These are phyloP conservation scores for Recurvirostra avosetta DNA, from an alignment of 2,113 vertebrate genomes.

Conservation along the genomic window DNA sequence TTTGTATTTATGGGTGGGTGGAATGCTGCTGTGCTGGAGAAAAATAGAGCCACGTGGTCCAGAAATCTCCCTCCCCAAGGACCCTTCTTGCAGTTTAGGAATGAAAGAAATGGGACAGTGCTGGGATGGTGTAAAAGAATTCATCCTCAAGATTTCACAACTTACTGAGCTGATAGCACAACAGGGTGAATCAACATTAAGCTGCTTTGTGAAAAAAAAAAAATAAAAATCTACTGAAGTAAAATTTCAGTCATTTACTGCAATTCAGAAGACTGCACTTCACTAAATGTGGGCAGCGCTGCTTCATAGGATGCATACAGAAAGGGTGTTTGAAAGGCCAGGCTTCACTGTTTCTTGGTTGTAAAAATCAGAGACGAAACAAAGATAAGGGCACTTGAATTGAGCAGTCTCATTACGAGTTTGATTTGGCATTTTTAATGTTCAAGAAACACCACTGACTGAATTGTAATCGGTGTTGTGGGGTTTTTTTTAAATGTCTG, in stretches of 20 bases:
- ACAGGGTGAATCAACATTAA: not conserved
- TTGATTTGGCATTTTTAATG: constrained; percentile 47
- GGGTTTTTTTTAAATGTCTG: not conserved
- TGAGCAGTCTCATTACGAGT: not conserved
- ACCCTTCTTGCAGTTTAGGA: not conserved
- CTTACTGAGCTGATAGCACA: not conserved
- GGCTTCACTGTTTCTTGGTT: not conserved
- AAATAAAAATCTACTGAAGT: not conserved
- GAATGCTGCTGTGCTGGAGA: not conserved
- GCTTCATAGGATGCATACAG: not conserved
- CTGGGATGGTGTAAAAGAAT: not conserved
- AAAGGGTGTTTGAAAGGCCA: not conserved
- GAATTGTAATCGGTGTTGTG: not conserved
- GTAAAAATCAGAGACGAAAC: not conserved
- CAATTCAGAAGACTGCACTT: not conserved
- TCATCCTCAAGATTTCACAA: not conserved
- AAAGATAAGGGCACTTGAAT: not conserved
- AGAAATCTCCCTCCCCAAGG: not conserved
- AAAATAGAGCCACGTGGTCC: not conserved
- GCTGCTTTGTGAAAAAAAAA: not conserved
- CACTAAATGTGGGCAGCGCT: not conserved
- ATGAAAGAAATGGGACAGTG: not conserved
- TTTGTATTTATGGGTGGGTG: not conserved
- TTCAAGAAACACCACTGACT: not conserved
- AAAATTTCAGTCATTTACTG: not conserved